These are phyloP conservation scores for Drosophila virilis DNA, from an alignment of 1,140 invertebrate species.

Conservation along the genomic window DNA sequence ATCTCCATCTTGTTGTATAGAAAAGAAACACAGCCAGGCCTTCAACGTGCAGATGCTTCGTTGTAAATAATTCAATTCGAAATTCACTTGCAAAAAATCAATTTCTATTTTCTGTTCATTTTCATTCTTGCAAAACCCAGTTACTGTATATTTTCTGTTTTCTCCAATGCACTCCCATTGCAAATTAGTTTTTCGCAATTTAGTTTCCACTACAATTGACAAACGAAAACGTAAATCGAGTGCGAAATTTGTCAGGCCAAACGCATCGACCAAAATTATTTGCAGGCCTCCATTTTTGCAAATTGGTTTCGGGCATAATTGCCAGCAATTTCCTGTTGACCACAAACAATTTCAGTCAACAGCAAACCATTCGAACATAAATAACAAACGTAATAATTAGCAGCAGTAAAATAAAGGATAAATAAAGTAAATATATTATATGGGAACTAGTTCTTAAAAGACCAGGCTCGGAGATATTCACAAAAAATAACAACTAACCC, in stretches of 20 bases:
- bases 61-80: not conserved
- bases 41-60: too few species aligned
- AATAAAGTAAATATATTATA: not conserved
- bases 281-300: conserved; percentile 16
- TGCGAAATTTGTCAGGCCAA: conserved; percentile 9
- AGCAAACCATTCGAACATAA: conserved; percentile 19
- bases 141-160: not conserved
- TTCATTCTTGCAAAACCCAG: not conserved
- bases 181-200: not conserved
- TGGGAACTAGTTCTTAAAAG: not conserved
- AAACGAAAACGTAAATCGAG: conserved; percentile 19
- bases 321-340: conserved; percentile 16
- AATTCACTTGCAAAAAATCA: not conserved
- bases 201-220: conserved; percentile 1
- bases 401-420: not conserved
- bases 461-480: not conserved
- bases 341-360: conserved; percentile 12
- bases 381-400: conserved; percentile 14
- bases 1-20: too few species aligned
- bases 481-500: too few species aligned
- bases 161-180: not conserved
- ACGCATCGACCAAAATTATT: conserved; percentile 20
- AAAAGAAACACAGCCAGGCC: too few species aligned
- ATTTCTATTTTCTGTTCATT: not conserved
- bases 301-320: conserved; percentile 19